phyloP scores from a whole-genome alignment of 2,888 invertebrate genomes.

The Acleris sparsana region DNA sequence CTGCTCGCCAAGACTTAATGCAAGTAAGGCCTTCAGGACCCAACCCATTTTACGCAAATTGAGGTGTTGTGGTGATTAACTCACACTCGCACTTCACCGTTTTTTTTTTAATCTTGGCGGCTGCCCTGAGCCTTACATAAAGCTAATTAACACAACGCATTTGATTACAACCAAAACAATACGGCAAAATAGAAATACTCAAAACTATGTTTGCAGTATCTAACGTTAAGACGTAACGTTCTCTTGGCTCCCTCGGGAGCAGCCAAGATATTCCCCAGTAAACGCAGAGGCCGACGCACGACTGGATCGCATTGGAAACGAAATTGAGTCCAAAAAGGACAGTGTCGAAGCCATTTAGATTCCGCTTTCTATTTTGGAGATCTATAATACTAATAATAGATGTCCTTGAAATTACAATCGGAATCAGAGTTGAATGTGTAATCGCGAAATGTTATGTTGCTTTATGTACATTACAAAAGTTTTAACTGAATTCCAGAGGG shows the following conservation, averaged over 20 bases:
- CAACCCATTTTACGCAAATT: too few relatives aligned
- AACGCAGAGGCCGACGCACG: background rate
- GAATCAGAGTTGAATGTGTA: constrained; percentile 29
- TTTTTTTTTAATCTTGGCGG: too few relatives aligned
- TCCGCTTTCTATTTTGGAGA: background rate
- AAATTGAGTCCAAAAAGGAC: background rate
- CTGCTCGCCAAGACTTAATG: too few relatives aligned
- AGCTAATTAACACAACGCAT: too few relatives aligned
- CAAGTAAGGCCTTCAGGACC: too few relatives aligned
- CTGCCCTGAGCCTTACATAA: too few relatives aligned
- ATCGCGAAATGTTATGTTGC: constrained; percentile 32
- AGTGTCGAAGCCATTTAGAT: background rate
- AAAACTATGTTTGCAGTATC: background rate
- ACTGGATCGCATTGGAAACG: background rate
- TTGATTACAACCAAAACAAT: background rate
- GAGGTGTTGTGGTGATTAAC: too few relatives aligned
- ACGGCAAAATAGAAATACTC: background rate
- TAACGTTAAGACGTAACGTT: background rate
- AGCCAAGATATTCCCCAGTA: background rate
- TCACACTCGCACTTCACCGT: too few relatives aligned
- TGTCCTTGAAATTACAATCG: constrained; percentile 10
- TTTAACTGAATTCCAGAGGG: constrained; percentile 32
- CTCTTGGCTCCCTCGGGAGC: background rate
- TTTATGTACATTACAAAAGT: constrained; percentile 35
- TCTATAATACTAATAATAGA: background rate